Evolutionary conservation across 2,113 vertebrate species (phyloP), one percentile per base, ranked within the genome.

Genomic region (Myrmecobius fasciatus): DNA sequence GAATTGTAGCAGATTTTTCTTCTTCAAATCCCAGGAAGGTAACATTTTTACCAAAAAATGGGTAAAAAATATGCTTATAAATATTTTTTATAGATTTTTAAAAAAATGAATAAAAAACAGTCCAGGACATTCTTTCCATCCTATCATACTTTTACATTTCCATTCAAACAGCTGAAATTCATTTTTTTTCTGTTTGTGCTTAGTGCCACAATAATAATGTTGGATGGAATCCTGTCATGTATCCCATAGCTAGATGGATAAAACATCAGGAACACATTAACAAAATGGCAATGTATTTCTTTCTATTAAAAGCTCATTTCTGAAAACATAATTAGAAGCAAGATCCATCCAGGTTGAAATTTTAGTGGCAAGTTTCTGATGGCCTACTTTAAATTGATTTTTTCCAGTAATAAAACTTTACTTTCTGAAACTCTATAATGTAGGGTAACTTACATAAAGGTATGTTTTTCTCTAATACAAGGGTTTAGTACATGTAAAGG

Each of bases 141-240:
- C 98, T 97, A 98, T 98, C 98, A 98, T 93, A 98, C 96, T 98
- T 97, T 94, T 93, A 97, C 90, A 97, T 98, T 98, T 98, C 96
- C 96, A 98, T 93, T 98, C 96, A 96, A 97, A 97, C 98, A 98
- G 97, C 97, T 98, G 98, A 98, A 97, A 97, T 43, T 98, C 95
- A 98, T 98, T 98, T 98, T 97, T 97, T 97, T 97, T 92, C 96
- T 97, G 96, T 97, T 98, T 97, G 96, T 96, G 90, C 97, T 97
- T 97, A 97, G 93, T 95, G 93, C 97, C 97, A 98, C 96, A 96
- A 97, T 97, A 98, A 98, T 98, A 96, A 97, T 94, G 96, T 96
- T 97, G 92, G 97, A 97, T 97, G 96, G 95, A 98, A 98, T 98
- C 95, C 96, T 97, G 97, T 93, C 97, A 94, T 98, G 53, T 95